phyloP scores from a whole-genome alignment of 2,797 vertebrate species.

The Pseudochaenichthys georgianus region DNA sequence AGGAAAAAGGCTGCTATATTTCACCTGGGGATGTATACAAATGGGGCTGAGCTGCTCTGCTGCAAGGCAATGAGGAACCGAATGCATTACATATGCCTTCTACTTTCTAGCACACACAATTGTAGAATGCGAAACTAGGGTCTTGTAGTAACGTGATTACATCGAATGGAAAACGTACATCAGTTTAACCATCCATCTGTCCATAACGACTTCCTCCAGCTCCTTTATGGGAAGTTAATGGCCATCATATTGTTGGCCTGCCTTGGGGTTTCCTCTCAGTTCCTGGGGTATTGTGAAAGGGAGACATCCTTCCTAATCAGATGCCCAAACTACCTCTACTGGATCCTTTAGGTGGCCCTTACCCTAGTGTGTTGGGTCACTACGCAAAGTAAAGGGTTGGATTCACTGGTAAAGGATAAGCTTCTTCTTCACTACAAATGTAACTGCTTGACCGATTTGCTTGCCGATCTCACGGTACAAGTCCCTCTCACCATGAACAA shows the following conservation, averaged over 20 bases:
- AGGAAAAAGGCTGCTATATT: conserved; percentile 31
- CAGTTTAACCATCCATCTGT: not conserved
- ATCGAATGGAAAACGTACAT: not conserved
- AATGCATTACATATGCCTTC: conserved; percentile 1
- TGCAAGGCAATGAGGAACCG: conserved; percentile 31
- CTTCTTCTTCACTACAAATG: not conserved
- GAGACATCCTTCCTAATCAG: not conserved
- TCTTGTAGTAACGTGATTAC: not conserved
- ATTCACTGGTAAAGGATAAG: not conserved
- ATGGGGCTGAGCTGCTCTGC: not conserved
- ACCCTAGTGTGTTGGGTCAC: not conserved
- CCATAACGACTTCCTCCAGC: not conserved
- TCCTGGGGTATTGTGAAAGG: not conserved
- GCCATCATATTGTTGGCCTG: not conserved
- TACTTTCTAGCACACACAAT: not conserved
- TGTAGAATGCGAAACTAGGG: not conserved
- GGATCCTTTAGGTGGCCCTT: not conserved
- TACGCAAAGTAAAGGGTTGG: not conserved
- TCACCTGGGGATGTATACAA: conserved; percentile 30
- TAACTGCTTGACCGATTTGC: not conserved
- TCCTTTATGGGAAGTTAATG: not conserved
- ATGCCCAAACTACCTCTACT: not conserved
- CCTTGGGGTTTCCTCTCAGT: not conserved
- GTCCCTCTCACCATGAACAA: not conserved
- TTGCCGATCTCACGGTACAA: not conserved